A percentile compares a stretch with the other conserved stretches of the same genome.
These are phyloP conservation scores for Acrobasis repandana DNA, from an alignment of 2,888 invertebrate species.

Conservation along the genomic window DNA sequence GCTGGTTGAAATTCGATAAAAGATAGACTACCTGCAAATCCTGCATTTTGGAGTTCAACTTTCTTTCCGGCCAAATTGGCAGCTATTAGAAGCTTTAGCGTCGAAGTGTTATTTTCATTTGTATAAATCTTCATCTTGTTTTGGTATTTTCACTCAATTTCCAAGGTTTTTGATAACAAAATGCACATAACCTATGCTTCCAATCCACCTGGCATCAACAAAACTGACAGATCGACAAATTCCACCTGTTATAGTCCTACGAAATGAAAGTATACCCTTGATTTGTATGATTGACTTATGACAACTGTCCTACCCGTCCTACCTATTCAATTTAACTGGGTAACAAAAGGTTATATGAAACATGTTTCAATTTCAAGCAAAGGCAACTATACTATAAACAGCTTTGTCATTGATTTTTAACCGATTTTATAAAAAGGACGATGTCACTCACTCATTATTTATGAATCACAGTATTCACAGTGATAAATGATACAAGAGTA, in stretches of 20 bases:
- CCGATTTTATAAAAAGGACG: too few relatives aligned
- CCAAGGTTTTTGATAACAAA: conserved; percentile 5
- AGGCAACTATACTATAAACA: too few relatives aligned
- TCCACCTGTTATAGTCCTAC: neutral
- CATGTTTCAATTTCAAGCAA: too few relatives aligned
- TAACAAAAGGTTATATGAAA: too few relatives aligned
- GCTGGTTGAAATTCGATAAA: neutral
- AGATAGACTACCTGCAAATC: conserved; percentile 83
- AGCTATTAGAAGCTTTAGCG: conserved; percentile 88
- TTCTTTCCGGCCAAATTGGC: conserved; percentile 85
- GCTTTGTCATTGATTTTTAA: too few relatives aligned
- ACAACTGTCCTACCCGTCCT: too few relatives aligned
- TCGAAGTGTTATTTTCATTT: conserved; percentile 90
- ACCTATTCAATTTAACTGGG: neutral
- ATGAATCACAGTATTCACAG: too few relatives aligned
- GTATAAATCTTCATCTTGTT: conserved; percentile 87
- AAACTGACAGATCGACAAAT: neutral
- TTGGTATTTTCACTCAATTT: conserved; percentile 23
- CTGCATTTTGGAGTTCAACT: conserved; percentile 81
- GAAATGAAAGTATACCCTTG: neutral
- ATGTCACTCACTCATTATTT: too few relatives aligned
- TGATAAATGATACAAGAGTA: too few relatives aligned
- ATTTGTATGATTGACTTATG: neutral
- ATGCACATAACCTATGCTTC: conserved; percentile 30
- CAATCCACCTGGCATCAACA: conserved; percentile 20